A percentile compares a stretch with the other conserved stretches of the same genome.
phyloP scores from a whole-genome alignment of 2,113 vertebrate genomes.

The Garra rufa region DNA sequence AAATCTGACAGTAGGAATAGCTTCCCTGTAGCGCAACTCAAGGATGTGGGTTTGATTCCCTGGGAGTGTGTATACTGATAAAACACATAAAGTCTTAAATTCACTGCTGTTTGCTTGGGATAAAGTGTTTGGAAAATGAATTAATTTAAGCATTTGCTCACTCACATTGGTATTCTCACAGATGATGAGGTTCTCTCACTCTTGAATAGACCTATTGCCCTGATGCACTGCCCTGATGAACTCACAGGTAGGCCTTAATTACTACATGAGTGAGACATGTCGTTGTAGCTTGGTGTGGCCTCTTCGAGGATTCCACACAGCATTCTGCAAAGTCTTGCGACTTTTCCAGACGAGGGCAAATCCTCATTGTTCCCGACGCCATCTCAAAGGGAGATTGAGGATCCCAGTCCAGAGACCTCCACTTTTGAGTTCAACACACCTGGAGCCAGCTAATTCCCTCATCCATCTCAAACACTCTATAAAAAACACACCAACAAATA shows the following conservation, averaged over 20 bases:
- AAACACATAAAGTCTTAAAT: neutral
- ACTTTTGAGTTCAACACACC: conserved; percentile 4
- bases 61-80: neutral
- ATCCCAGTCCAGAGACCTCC: conserved; percentile 18
- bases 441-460: conserved; percentile 5
- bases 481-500: neutral
- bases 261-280: conserved; percentile 73
- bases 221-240: conserved; percentile 60
- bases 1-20: no score
- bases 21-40: no score
- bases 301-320: conserved; percentile 60
- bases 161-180: neutral
- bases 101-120: neutral
- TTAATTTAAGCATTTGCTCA: neutral
- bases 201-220: neutral
- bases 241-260: conserved; percentile 74
- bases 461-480: neutral
- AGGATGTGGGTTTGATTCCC: no score
- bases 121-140: neutral
- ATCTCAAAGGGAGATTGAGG: neutral
- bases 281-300: conserved; percentile 55
- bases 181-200: neutral
- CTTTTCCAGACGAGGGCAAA: conserved; percentile 55
- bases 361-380: neutral
- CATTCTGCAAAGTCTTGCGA: conserved; percentile 67